Conservation (phyloP, 2,113 vertebrate genomes). For the Dasypus novemcinctus region DNA sequence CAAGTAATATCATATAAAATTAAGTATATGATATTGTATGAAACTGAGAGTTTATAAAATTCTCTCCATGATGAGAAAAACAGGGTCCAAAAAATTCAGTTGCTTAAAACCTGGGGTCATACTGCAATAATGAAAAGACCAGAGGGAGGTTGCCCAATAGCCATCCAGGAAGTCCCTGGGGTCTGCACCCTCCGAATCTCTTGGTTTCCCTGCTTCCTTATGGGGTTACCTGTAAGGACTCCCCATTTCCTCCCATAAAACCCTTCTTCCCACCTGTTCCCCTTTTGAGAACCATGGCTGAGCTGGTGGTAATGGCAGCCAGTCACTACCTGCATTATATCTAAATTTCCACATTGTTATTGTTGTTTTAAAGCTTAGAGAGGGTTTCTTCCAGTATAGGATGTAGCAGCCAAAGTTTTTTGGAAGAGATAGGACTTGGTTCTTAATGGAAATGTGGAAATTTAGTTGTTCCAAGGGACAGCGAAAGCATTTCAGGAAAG, state of each 20-base stretch:
- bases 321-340: neutral
- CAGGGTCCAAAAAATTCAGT: neutral
- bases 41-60: neutral
- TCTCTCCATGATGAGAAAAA: neutral
- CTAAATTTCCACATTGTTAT: neutral
- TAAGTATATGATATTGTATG: neutral
- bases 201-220: neutral
- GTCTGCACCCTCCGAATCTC: neutral
- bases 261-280: neutral
- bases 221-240: neutral
- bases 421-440: neutral
- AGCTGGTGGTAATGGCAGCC: neutral
- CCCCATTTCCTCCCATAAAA: neutral
- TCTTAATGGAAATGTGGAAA: neutral
- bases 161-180: neutral
- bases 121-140: neutral
- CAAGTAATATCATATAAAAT: too few relatives aligned
- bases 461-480: neutral
- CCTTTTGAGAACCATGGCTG: neutral
- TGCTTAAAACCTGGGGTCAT: constrained; percentile 5
- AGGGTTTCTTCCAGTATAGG: neutral
- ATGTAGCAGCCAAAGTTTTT: neutral
- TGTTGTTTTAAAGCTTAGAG: neutral
- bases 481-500: neutral
- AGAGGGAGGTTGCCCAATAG: neutral